Evolutionary conservation across 1,140 invertebrate species (phyloP).

Genomic region (Cyphomyrmex costatus): DNA sequence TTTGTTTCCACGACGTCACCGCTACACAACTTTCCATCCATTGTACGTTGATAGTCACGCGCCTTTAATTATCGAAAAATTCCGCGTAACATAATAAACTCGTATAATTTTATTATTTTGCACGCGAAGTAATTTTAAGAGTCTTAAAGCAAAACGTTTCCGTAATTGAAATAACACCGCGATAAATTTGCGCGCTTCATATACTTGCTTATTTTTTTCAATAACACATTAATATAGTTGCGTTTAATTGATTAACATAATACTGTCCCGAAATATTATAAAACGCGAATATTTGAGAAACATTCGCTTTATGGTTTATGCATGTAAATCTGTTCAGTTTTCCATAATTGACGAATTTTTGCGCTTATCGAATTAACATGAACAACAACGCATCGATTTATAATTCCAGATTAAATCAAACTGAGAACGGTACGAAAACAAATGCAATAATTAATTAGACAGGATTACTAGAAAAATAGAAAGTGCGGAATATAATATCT

Average conservation of each 20-base stretch:
- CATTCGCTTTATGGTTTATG: neutral
- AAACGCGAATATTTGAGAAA: neutral
- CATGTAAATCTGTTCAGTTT: neutral
- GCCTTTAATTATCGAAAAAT: neutral
- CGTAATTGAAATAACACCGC: neutral
- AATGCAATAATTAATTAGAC: neutral
- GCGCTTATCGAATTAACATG: neutral
- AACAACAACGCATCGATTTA: neutral
- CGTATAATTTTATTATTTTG: neutral
- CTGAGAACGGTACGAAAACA: neutral
- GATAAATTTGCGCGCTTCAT: neutral
- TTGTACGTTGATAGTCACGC: neutral
- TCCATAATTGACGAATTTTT: neutral
- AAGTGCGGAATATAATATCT: neutral
- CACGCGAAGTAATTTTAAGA: neutral
- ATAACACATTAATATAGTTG: neutral
- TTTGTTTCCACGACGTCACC: neutral
- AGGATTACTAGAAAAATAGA: neutral
- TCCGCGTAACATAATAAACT: neutral
- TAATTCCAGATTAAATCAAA: neutral
- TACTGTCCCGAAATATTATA: neutral
- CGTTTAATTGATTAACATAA: slow-evolving; percentile 8
- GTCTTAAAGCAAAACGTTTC: neutral
- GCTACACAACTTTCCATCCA: neutral
- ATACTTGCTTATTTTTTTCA: neutral